Evolutionary conservation across 2,113 vertebrate genomes (phyloP), one percentile per base, ranked within the genome.

Genomic region (Eulemur rufifrons): DNA sequence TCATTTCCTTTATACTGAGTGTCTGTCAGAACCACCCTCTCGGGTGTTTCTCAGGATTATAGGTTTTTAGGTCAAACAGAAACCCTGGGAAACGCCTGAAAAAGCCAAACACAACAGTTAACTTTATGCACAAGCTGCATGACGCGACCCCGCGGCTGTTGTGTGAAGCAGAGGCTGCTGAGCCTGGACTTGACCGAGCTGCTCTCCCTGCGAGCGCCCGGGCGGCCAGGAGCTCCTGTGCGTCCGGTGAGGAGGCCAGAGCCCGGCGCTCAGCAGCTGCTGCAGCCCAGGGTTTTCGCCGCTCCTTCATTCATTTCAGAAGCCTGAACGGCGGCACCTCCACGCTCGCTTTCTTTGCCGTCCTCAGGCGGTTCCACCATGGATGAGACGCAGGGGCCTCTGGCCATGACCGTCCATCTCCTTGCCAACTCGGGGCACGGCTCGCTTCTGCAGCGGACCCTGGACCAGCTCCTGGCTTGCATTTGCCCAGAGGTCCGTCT

Each of bases 351-450:
- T 2, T 59, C 82, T 74, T 71, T 90, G 59, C 92, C 54, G 80
- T 91, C 78, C 94, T 7, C 68, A 97, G 98, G 95, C 95, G 76
- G 98, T 85, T 66, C 97, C 80, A 76, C 96, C 63, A 98, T 99
- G 98, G 98, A 97, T 20, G 98, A 97, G 20, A 50, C 61, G 29
- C 95, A 95, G 52, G 98, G 98, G 82, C 69, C 98, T 25, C 96
- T 98, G n/a, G 96, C 97, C 87, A 97, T 99, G 98, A 99, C 99
- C 7, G 95, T 99, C 91, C 99, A 99, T 94, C 98, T 99, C 21
- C 98, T 99, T 0, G 97, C 99, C 92, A 99, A 98, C 89, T 98
- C 97, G 0, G 99, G 99, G 56, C 99, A 98, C 7, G 99, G 99
- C 0, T 93, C 96, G 13, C 97, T 98, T 32, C 98, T 99, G 98